Evolutionary conservation across 2,113 vertebrate species (phyloP).

Genomic region (Psephotus haematonotus): DNA sequence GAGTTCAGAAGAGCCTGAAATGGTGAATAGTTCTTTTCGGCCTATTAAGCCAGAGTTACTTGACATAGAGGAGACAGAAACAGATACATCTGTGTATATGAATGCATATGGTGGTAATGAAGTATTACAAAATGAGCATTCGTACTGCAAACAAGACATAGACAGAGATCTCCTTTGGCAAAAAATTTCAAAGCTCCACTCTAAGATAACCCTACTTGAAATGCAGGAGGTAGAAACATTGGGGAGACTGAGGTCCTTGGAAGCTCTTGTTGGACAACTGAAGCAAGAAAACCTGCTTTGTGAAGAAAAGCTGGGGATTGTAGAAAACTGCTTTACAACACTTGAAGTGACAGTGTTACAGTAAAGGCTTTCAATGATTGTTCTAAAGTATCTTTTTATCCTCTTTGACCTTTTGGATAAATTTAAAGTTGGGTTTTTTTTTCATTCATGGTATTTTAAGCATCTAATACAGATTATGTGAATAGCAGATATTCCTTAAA

Average conservation of each 20-base stretch:
- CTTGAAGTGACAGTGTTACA: constrained; percentile 74
- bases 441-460: background rate
- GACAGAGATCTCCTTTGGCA: constrained; percentile 83
- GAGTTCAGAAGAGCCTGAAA: constrained; percentile 37
- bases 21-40: constrained; percentile 34
- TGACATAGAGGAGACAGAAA: constrained; percentile 42
- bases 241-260: constrained; percentile 79
- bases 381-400: background rate
- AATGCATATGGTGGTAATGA: constrained; percentile 35
- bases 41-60: constrained; percentile 45
- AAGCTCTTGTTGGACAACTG: constrained; percentile 77
- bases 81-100: constrained; percentile 1
- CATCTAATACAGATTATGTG: background rate
- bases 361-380: constrained; percentile 28
- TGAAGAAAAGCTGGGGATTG: constrained; percentile 80
- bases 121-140: constrained; percentile 81
- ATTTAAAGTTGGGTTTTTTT: background rate
- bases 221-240: constrained; percentile 81
- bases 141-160: constrained; percentile 80
- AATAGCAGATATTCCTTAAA: background rate
- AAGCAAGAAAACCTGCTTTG: constrained; percentile 80
- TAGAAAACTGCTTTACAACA: constrained; percentile 77
- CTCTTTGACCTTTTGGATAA: background rate
- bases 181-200: constrained; percentile 82
- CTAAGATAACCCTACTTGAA: constrained; percentile 83